Evolutionary conservation across 2,797 vertebrate species (phyloP), one percentile per base, ranked within the genome.

Genomic region (Pempheris klunzingeri): DNA sequence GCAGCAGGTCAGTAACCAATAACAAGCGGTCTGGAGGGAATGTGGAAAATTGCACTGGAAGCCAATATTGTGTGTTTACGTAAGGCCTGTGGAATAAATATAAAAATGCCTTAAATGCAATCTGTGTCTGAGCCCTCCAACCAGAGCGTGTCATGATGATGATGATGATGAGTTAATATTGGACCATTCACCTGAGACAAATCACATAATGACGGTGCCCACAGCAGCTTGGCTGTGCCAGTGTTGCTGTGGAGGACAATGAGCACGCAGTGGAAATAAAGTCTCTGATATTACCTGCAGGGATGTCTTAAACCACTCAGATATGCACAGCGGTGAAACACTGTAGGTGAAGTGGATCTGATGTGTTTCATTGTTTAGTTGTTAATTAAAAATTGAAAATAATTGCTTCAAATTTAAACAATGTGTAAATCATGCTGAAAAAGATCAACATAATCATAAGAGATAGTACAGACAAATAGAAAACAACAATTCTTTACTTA

Each of bases 1-100:
- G 97, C 97, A 76, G 97, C 97, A 95, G 97, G 97, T 98, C 92
- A 88, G 89, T 76, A 62, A 26, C 24, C 71, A 67, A 1, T 34
- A 60, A 73, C 32, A 26, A 7, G 26, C 17, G 34, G 38, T 60
- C 24, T 24, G 11, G 4, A 5, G 46, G 4, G 22, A 7, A 18
- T 28, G 28, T 30, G 55, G 18, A 66, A 32, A 62, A 50, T 4
- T 3, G 20, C 43, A 44, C 14, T 50, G 12, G 30, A 77, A 59
- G 22, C 36, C 32, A 38, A 5, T 26, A 22, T 39, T 50, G 12
- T 46, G 30, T 30, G 24, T 46, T 22, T 38, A 34, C 39, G 71
- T 38, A 54, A 60, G 26, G 54, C 4, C 6, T 43, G 0, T 47
- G 22, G 8, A 36, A 2, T n/a, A 26, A 54, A 0, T 54, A n/a